Evolutionary conservation across 2,797 vertebrate genomes (phyloP), one percentile per base, ranked within the genome.

Genomic region (Aulostomus chinensis): DNA sequence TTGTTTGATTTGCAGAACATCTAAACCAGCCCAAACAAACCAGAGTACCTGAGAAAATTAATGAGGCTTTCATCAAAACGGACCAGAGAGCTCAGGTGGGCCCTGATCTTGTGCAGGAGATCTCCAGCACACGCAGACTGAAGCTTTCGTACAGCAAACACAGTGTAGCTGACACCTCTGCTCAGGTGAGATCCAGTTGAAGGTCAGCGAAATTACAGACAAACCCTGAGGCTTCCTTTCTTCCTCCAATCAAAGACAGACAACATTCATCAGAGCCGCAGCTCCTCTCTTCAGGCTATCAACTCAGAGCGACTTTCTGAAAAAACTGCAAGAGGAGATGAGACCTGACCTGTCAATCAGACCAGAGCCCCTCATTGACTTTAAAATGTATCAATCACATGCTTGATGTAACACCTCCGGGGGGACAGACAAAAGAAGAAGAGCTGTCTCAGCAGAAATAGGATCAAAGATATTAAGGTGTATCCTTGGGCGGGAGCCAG

Each of bases 311-410:
- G 4, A 34, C 11, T 37, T 2, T 9, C 11, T 9, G 21, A 12
- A 14, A 45, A 8, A 4, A 6, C 17, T 4, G 5, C 37, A 37
- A 39, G 30, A 32, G 9, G 21, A 56, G 17, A 14, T 25, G 7
- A 48, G 24, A 54, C 65, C 50, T 74, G 35, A 47, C 22, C 33
- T 53, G 57, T 25, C 65, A 68, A 32, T 64, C 69, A 62, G 30
- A 48, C 17, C 35, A 10, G 32, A 25, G 36, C 15, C 3, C 5
- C 14, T 33, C 46, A 32, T 14, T 34, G 37, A 21, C 36, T 57
- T 29, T 10, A 10, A 12, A 49, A 30, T 15, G 17, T 22, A 37
- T 61, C 48, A 50, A 7, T 58, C 28, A 10, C 32, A 15, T n/a
- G 31, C 7, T 3, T 7, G 41, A 18, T 9, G 20, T 2, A 3